Percentiles rank a stretch among this genome's conserved stretches.
These are phyloP conservation scores for Lacanobia wlatinum DNA, from an alignment of 2,888 invertebrate genomes.

Conservation along the genomic window DNA sequence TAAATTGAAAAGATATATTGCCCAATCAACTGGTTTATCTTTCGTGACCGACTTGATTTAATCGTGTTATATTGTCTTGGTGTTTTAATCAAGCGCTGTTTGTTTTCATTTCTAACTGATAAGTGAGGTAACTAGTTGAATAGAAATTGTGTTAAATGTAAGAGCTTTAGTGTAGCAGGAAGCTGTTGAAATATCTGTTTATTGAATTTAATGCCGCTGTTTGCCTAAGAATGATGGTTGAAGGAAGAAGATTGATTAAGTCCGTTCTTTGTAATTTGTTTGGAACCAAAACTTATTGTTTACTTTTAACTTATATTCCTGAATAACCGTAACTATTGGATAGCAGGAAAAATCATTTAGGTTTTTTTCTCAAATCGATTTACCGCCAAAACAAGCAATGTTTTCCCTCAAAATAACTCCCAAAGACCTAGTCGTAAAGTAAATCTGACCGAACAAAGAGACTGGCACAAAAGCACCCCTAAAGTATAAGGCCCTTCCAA, in stretches of 20 bases:
- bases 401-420: background rate
- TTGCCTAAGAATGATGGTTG: constrained; percentile 6
- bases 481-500: background rate
- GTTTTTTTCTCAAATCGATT: background rate
- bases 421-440: background rate
- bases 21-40: constrained; percentile 70
- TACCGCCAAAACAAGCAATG: background rate
- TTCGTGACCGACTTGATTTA: constrained; percentile 66
- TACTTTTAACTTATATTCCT: no score
- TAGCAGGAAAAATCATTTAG: background rate
- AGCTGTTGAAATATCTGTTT: constrained; percentile 40
- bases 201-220: constrained; percentile 36
- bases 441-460: background rate
- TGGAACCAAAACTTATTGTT: background rate
- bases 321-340: background rate
- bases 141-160: constrained; percentile 35
- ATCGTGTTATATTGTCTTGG: constrained; percentile 54
- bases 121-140: constrained; percentile 39
- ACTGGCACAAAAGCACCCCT: background rate
- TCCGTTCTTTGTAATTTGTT: background rate
- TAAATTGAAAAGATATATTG: constrained; percentile 73
- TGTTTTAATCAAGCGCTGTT: constrained; percentile 39
- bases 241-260: background rate
- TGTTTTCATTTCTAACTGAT: constrained; percentile 29
- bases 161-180: constrained; percentile 23